Percentiles rank a stretch among this genome's conserved stretches.
phyloP scores from a whole-genome alignment of 2,113 vertebrate species.

The Dipodomys stephensi region DNA sequence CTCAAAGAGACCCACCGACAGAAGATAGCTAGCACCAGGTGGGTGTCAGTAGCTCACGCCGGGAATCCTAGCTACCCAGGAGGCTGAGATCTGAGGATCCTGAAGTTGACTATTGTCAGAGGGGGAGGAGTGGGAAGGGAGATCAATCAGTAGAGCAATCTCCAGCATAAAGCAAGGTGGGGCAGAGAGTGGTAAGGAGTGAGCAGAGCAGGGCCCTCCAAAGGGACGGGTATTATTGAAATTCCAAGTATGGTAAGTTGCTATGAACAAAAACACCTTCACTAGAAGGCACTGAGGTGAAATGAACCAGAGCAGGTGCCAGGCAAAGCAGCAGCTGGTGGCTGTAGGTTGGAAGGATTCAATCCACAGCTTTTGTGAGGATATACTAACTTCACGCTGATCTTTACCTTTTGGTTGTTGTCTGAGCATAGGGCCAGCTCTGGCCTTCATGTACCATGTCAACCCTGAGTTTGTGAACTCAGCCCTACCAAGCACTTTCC shows the following conservation, averaged over 20 bases:
- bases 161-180: background rate
- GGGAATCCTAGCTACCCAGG: too few species aligned
- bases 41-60: too few species aligned
- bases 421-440: background rate
- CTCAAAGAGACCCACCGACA: background rate
- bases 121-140: background rate
- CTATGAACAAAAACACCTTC: too few species aligned
- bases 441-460: background rate
- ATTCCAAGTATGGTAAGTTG: background rate
- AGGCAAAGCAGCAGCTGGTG: background rate
- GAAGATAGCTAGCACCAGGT: background rate
- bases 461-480: background rate
- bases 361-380: background rate
- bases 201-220: background rate
- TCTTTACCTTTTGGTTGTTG: too few species aligned
- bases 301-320: background rate
- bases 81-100: background rate
- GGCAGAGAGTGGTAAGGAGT: rapidly evolving
- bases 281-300: background rate
- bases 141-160: too few species aligned
- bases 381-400: too few species aligned
- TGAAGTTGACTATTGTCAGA: too few species aligned
- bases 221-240: background rate
- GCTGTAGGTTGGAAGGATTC: background rate
- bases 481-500: background rate